These are phyloP conservation scores for Aplochiton taeniatus DNA, from an alignment of 2,797 vertebrate genomes.

Conservation along the genomic window DNA sequence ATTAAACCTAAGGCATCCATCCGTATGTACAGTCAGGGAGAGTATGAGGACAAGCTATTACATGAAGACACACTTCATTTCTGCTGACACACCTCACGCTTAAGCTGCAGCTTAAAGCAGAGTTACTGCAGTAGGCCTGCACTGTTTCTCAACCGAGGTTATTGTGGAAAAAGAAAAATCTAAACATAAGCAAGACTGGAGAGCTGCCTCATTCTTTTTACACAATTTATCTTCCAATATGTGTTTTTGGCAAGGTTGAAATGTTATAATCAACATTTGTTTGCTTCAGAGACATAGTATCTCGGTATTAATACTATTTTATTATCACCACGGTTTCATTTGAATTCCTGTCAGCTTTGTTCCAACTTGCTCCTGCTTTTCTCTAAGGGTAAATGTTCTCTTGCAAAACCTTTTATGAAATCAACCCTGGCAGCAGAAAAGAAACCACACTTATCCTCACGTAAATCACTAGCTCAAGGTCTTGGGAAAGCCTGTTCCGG, in stretches of 20 bases:
- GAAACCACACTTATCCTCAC: slow-evolving; percentile 39
- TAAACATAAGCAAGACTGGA: too few species aligned
- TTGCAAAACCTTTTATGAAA: slow-evolving; percentile 53
- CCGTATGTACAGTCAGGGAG: slow-evolving; percentile 20
- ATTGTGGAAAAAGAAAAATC: too few species aligned
- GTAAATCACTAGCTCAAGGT: slow-evolving; percentile 47
- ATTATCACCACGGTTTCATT: background rate
- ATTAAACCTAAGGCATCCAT: slow-evolving; percentile 43
- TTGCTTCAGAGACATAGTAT: too few species aligned
- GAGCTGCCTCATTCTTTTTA: too few species aligned
- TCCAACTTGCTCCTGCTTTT: slow-evolving; percentile 52
- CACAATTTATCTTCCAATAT: too few species aligned
- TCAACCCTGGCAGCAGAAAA: slow-evolving; percentile 35
- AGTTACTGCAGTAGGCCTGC: too few species aligned
- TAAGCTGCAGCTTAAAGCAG: too few species aligned
- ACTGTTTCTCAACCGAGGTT: too few species aligned
- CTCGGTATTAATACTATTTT: background rate
- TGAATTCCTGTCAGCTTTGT: slow-evolving; percentile 62
- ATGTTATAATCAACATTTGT: too few species aligned
- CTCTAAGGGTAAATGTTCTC: slow-evolving; percentile 13
- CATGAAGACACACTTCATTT: background rate
- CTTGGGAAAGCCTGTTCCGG: slow-evolving; percentile 14
- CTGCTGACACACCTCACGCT: too few species aligned
- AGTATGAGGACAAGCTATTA: background rate
- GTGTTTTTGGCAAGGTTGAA: too few species aligned